These are phyloP conservation scores for Oegoconia quadripuncta DNA, from an alignment of 2,888 invertebrate genomes.

Conservation along the genomic window DNA sequence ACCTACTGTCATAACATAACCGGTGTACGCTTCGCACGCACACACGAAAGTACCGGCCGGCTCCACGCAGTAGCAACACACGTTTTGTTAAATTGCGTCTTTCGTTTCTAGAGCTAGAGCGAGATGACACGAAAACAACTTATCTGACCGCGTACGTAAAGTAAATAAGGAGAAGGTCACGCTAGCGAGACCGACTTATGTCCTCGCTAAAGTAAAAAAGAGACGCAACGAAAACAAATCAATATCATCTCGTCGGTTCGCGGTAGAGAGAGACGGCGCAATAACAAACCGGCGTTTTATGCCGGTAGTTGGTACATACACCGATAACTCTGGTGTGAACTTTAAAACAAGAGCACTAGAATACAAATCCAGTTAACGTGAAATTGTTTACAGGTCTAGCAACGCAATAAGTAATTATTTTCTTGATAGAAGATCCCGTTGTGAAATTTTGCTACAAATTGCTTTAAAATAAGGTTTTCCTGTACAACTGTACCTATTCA, in stretches of 20 bases:
- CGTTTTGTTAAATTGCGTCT: slow-evolving; percentile 40
- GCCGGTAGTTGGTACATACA: slow-evolving; percentile 49
- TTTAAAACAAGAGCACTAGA: slow-evolving; percentile 32
- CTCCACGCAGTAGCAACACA: slow-evolving; percentile 31
- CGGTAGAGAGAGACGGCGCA: slow-evolving; percentile 68
- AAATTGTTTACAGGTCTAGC: slow-evolving; percentile 37
- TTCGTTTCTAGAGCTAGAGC: slow-evolving; percentile 57
- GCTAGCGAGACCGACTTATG: slow-evolving; percentile 55
- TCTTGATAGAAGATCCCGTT: slow-evolving; percentile 41
- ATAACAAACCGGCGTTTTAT: slow-evolving; percentile 75
- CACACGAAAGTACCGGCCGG: slow-evolving; percentile 34
- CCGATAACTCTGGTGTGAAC: slow-evolving; percentile 36
- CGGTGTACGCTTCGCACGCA: slow-evolving; percentile 28
- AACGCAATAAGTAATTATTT: slow-evolving; percentile 33
- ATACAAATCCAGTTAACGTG: slow-evolving; percentile 27
- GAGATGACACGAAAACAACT: slow-evolving; percentile 74
- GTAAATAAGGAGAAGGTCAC: slow-evolving; percentile 74
- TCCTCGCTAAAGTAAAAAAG: slow-evolving; percentile 54
- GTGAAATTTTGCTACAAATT: slow-evolving; percentile 33
- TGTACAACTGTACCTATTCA: slow-evolving; percentile 7
- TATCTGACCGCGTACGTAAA: slow-evolving; percentile 56
- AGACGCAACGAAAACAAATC: slow-evolving; percentile 80
- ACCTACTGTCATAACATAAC: background rate
- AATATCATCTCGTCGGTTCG: slow-evolving; percentile 70
- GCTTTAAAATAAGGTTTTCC: slow-evolving; percentile 14